Percentiles rank a stretch among this genome's conserved stretches.
Conservation (phyloP, 2,888 invertebrate species). For the Epinotia demarniana region DNA sequence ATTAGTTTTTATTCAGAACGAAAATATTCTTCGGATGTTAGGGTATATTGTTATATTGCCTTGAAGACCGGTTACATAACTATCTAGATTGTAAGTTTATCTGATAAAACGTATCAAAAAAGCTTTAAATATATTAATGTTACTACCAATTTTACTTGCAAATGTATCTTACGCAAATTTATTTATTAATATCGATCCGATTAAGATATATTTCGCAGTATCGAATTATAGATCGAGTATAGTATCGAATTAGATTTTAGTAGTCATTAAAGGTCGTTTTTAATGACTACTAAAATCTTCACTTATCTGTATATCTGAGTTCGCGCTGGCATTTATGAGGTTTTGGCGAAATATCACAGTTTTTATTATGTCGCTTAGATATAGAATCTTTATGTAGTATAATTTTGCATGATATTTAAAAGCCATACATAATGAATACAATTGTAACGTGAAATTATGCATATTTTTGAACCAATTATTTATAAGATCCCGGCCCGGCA, state of each 20-base stretch:
- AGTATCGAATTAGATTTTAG: no score
- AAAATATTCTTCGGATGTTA: background rate
- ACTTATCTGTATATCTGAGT: slow-evolving; percentile 2
- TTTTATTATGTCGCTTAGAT: slow-evolving; percentile 9
- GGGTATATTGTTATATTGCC: slow-evolving; percentile 1
- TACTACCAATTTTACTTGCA: slow-evolving; percentile 19
- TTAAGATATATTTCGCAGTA: slow-evolving; percentile 18
- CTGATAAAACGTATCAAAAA: slow-evolving; percentile 24
- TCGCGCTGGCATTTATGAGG: background rate
- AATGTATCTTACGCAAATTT: background rate
- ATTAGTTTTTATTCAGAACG: background rate
- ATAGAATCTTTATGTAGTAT: background rate
- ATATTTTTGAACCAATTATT: background rate
- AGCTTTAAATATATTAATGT: slow-evolving; percentile 18
- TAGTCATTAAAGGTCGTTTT: background rate
- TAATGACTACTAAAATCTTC: slow-evolving; percentile 16
- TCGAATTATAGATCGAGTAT: no score
- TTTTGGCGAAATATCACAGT: slow-evolving; percentile 5
- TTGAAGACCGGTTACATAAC: background rate
- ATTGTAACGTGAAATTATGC: background rate
- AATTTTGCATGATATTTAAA: slow-evolving; percentile 1
- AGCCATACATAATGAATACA: background rate
- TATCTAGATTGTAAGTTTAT: slow-evolving; percentile 1
- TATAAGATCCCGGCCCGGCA: background rate
- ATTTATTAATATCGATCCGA: slow-evolving; percentile 12